Evolutionary conservation across 2,797 vertebrate genomes (phyloP).

Genomic region (Enoplosus armatus): DNA sequence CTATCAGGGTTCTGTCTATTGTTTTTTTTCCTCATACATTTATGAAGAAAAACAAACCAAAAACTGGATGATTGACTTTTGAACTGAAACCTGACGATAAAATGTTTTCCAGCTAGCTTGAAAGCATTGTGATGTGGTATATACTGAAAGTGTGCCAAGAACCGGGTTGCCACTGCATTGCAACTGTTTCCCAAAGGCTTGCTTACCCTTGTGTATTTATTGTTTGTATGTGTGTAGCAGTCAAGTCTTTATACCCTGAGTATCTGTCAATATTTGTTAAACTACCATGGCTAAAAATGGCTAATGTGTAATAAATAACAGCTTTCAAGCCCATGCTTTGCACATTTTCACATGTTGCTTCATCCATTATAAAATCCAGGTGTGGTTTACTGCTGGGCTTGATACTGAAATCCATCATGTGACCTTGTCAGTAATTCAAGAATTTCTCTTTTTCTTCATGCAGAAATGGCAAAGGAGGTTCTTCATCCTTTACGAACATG

Average conservation of each 20-base stretch:
- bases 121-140: slow-evolving; percentile 25
- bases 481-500: slow-evolving; percentile 98
- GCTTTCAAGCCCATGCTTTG: slow-evolving; percentile 3
- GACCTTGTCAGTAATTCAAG: slow-evolving; percentile 21
- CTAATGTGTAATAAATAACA: background rate
- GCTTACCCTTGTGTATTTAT: slow-evolving; percentile 13
- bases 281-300: background rate
- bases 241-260: slow-evolving; percentile 14
- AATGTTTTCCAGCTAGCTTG: slow-evolving; percentile 30
- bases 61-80: slow-evolving; percentile 16
- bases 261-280: background rate
- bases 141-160: slow-evolving; percentile 15
- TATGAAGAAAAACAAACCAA: background rate
- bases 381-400: background rate
- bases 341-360: slow-evolving; percentile 10
- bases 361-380: slow-evolving; percentile 1
- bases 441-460: slow-evolving; percentile 46
- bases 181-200: slow-evolving; percentile 45
- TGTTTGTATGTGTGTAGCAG: background rate
- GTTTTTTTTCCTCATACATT: background rate
- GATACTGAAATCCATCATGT: slow-evolving; percentile 11
- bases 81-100: background rate
- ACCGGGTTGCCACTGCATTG: slow-evolving; percentile 17
- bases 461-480: slow-evolving; percentile 99
- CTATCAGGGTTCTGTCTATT: too few relatives aligned